phyloP scores from a whole-genome alignment of 2,888 invertebrate genomes.

The Dastarcus helophoroides region DNA sequence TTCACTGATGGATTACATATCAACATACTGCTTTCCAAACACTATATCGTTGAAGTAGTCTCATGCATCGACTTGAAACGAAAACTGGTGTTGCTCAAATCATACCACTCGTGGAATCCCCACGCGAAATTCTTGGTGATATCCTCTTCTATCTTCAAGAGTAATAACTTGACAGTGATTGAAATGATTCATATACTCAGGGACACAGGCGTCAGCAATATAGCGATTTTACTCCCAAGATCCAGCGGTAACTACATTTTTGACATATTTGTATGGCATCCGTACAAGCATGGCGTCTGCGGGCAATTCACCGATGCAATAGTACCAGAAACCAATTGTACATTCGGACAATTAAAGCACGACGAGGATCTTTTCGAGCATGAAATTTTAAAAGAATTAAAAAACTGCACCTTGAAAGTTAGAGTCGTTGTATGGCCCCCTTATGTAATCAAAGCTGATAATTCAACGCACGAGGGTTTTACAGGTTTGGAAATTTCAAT shows the following conservation, averaged over 20 bases:
- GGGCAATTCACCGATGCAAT: not conserved
- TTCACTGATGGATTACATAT: too few species aligned
- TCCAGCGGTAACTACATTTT: not conserved
- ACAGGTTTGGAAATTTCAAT: not conserved
- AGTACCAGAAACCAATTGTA: not conserved
- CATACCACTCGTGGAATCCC: not conserved
- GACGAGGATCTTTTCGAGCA: not conserved
- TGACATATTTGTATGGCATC: not conserved
- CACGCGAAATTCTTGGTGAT: not conserved
- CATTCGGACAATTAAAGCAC: not conserved
- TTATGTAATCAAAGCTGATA: not conserved
- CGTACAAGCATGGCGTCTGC: not conserved
- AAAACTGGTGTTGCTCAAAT: too few species aligned
- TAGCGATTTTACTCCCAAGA: not conserved
- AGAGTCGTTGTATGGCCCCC: constrained; percentile 1
- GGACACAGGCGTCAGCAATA: not conserved
- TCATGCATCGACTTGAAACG: too few species aligned
- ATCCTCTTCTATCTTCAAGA: not conserved
- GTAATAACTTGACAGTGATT: not conserved
- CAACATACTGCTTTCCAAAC: too few species aligned
- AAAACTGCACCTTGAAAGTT: not conserved
- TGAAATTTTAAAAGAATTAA: not conserved
- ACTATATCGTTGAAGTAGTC: too few species aligned
- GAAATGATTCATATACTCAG: not conserved
- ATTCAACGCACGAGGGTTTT: not conserved